These are phyloP conservation scores for Odontothrips loti DNA, from an alignment of 2,888 invertebrate species.

Conservation along the genomic window DNA sequence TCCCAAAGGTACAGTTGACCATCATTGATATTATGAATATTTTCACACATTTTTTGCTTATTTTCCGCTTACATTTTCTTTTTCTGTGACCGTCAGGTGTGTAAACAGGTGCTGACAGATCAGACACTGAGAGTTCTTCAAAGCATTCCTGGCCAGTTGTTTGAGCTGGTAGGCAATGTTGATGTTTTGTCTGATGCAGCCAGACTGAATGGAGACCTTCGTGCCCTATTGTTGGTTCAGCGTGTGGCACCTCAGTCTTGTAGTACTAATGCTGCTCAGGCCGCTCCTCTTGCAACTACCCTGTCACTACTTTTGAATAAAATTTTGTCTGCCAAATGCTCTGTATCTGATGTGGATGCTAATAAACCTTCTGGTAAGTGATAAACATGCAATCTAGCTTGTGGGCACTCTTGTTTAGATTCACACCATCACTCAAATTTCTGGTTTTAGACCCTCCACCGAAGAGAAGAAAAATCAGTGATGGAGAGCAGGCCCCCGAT, in stretches of 20 bases:
- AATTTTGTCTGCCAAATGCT: not conserved
- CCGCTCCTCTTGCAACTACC: not conserved
- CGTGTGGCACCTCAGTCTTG: constrained; percentile 39
- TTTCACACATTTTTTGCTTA: not conserved
- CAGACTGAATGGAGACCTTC: constrained; percentile 54
- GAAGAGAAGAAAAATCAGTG: not conserved
- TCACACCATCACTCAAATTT: not conserved
- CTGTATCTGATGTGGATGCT: not conserved
- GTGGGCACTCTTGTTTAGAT: not conserved
- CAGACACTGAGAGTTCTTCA: constrained; percentile 59
- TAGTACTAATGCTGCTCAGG: not conserved
- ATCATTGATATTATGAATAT: not conserved
- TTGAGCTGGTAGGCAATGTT: constrained; percentile 51
- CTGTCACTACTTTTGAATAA: not conserved
- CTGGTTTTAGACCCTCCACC: not conserved
- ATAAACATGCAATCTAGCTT: not conserved
- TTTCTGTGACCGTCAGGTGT: constrained; percentile 48
- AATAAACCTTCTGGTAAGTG: not conserved
- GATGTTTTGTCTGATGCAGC: constrained; percentile 52
- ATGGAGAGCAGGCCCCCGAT: not conserved
- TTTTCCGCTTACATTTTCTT: constrained; percentile 12
- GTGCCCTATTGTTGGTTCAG: constrained; percentile 57
- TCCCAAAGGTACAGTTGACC: constrained; percentile 66
- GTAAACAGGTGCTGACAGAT: constrained; percentile 58
- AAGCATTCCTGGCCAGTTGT: constrained; percentile 58